Percentiles rank a stretch among this genome's conserved stretches.
These are phyloP conservation scores for Holcopasites calliopsidis DNA, from an alignment of 1,140 invertebrate species.

Conservation along the genomic window DNA sequence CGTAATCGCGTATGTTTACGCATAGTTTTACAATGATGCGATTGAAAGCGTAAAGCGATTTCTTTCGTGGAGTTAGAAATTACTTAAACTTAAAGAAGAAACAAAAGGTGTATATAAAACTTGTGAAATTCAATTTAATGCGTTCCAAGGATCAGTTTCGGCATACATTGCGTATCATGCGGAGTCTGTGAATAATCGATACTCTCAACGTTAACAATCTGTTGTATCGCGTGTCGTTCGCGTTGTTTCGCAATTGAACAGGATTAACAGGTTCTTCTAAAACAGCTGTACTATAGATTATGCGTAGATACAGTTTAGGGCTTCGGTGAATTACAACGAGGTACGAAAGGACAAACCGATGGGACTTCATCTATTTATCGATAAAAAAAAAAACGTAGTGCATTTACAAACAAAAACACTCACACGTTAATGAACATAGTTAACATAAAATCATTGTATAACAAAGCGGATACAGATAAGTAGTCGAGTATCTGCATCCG, in stretches of 20 bases:
- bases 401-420: conserved; percentile 71
- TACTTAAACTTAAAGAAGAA: neutral
- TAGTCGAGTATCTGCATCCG: conserved; percentile 50
- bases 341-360: conserved; percentile 43
- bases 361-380: conserved; percentile 45
- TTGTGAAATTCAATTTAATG: conserved; percentile 27
- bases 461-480: conserved; percentile 59
- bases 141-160: neutral
- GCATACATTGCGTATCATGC: conserved; percentile 8
- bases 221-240: conserved; percentile 1
- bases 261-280: conserved; percentile 35
- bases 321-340: conserved; percentile 39
- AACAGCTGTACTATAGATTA: conserved; percentile 16
- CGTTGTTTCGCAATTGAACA: conserved; percentile 29
- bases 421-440: conserved; percentile 60
- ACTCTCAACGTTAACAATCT: conserved; percentile 9
- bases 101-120: conserved; percentile 7
- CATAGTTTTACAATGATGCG: neutral
- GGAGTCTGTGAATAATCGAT: conserved; percentile 10
- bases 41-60: neutral
- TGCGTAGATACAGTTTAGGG: conserved; percentile 18
- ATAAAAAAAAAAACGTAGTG: conserved; percentile 69
- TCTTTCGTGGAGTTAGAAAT: neutral
- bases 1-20: neutral
- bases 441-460: conserved; percentile 55